Base-by-base conservation (phyloP, 1,140 invertebrate species). In the Hycleus phaleratus region DNA sequence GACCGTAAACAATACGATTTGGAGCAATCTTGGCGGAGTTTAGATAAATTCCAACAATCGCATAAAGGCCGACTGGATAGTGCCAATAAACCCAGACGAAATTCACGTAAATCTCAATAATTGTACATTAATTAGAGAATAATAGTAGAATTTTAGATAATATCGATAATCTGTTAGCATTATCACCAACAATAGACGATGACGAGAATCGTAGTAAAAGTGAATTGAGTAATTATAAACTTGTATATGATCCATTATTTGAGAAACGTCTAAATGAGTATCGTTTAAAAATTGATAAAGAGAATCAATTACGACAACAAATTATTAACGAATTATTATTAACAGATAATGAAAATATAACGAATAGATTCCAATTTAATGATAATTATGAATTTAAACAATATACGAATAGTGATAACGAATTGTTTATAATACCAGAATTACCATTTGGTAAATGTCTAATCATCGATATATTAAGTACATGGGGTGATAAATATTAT, bases 401-500 rank as follows among this genome's bases (percentile, higher is more conserved):
- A 42, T 42, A n/a, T 42, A 42, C 4, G 11, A 18, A 18, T 42
- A 46, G 18, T 50, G 38, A 49, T 52, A 32, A 32, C 7, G 18
- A 10, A 46, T 50, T 59, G 46, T 71, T 73, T 62, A 60, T 72
- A 26, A 89, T 91, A 60, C 88, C 89, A 0, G 85, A 88, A 74
- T 73, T 90, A 56, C 89, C 89, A 1, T 74, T 71, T 62, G 89
- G 89, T 9, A 73, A 79, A 65, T 68, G 81, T 48, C 70, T 92
- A 56, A 78, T 81, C 52, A 75, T 92, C 26, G 82, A 86, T 68
- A 87, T 92, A 60, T 75, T 79, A 43, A 81, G 78, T 4, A 91
- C 88, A 12, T 92, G 90, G 90, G 89, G 89, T n/a, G 89, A 92
- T 69, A 81, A 83, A 63, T 81, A 87, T 74, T 87, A 87, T 66